Conservation (phyloP, 2,113 vertebrate species). For the Xerus inauris region DNA sequence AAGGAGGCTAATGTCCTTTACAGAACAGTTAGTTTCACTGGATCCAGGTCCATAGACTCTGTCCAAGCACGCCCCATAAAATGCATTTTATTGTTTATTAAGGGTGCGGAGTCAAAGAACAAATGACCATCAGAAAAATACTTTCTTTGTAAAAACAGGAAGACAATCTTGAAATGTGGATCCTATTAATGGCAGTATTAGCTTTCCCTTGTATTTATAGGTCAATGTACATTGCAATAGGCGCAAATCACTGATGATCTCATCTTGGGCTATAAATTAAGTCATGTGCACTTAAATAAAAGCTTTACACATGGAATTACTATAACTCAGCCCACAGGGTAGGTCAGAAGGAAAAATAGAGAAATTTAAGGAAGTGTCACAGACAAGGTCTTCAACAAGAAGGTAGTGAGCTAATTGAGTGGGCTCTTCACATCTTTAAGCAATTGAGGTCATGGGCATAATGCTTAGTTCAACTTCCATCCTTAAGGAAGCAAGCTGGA, state of each 20-base stretch:
- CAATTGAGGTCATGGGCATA: not conserved
- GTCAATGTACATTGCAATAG: not conserved
- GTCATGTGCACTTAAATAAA: not conserved
- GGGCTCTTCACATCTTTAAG: not conserved
- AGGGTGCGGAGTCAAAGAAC: not conserved
- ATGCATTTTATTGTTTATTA: not conserved
- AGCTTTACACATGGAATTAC: not conserved
- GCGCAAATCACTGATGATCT: not conserved
- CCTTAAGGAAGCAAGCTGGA: not conserved
- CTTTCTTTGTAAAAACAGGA: not conserved
- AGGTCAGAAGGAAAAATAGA: not conserved
- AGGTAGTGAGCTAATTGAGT: not conserved
- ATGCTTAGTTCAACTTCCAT: conserved; percentile 17
- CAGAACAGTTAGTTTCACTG: not conserved
- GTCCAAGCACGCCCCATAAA: not conserved
- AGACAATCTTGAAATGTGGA: not conserved
- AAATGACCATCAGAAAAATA: conserved; percentile 19
- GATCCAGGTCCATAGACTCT: not conserved
- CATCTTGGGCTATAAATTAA: not conserved
- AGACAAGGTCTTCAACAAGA: not conserved
- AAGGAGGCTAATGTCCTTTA: not conserved
- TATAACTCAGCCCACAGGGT: not conserved
- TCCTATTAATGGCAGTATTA: not conserved
- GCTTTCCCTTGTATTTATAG: conserved; percentile 24
- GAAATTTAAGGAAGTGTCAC: not conserved